Evolutionary conservation across 2,113 vertebrate species (phyloP).

Genomic region (Heloderma charlesbogerti): DNA sequence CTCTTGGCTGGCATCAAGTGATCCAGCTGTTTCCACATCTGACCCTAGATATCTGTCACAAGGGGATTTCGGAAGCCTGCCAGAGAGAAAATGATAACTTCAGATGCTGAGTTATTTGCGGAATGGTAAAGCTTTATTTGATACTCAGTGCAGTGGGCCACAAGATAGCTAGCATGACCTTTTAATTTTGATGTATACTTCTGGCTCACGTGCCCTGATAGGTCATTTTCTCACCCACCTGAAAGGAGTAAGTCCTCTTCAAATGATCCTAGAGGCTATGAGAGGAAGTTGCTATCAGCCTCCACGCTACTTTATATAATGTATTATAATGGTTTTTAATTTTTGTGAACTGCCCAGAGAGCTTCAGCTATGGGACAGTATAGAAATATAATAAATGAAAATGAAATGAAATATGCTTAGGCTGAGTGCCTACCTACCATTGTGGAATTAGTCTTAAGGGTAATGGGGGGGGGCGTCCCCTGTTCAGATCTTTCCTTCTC

Average conservation of each 20-base stretch:
- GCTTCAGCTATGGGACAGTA: too few relatives aligned
- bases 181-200: neutral
- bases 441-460: neutral
- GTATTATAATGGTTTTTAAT: too few relatives aligned
- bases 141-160: neutral
- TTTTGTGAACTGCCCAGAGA: too few relatives aligned
- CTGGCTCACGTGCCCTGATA: neutral
- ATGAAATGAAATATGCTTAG: neutral
- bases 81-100: neutral
- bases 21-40: constrained; percentile 1
- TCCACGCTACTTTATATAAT: too few relatives aligned
- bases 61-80: neutral
- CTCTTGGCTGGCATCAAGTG: constrained; percentile 1
- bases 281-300: neutral
- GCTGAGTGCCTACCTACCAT: neutral
- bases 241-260: neutral
- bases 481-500: neutral
- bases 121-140: neutral
- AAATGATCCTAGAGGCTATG: neutral
- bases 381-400: too few relatives aligned
- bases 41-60: neutral
- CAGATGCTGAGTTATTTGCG: neutral
- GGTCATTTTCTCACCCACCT: neutral
- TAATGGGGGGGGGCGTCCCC: neutral
- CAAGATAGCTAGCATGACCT: neutral